These are phyloP conservation scores for Acanthornis magna DNA, from an alignment of 2,797 vertebrate genomes.

Conservation along the genomic window DNA sequence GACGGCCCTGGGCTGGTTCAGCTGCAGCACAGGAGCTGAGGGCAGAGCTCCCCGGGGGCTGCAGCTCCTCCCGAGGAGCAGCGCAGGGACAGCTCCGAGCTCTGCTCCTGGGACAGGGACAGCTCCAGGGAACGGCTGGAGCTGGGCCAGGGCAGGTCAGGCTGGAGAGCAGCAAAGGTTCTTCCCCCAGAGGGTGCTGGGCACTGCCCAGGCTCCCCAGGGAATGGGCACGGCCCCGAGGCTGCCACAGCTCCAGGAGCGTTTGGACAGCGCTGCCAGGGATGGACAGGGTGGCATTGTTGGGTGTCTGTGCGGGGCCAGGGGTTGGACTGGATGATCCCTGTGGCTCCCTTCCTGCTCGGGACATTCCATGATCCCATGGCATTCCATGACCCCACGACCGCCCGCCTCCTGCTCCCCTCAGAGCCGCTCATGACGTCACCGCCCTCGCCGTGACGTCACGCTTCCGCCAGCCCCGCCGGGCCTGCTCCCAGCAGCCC, in stretches of 20 bases:
- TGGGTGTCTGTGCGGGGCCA: neutral
- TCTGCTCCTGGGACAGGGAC: no score
- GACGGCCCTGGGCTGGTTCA: neutral
- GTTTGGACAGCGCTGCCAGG: neutral
- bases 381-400: neutral
- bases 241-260: neutral
- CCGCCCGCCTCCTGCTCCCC: neutral
- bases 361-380: neutral
- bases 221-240: neutral
- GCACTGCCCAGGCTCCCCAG: neutral
- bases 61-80: no score
- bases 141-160: neutral
- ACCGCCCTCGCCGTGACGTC: neutral
- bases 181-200: neutral
- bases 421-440: neutral
- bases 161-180: neutral
- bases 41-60: neutral
- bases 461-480: neutral
- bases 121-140: neutral
- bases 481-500: neutral
- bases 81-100: no score
- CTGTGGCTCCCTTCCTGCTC: neutral
- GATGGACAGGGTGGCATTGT: neutral
- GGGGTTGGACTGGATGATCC: rapidly evolving
- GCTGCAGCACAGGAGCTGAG: neutral